Evolutionary conservation across 1,140 invertebrate species (phyloP), one percentile per base, ranked within the genome.

Genomic region (Nebria ingens): DNA sequence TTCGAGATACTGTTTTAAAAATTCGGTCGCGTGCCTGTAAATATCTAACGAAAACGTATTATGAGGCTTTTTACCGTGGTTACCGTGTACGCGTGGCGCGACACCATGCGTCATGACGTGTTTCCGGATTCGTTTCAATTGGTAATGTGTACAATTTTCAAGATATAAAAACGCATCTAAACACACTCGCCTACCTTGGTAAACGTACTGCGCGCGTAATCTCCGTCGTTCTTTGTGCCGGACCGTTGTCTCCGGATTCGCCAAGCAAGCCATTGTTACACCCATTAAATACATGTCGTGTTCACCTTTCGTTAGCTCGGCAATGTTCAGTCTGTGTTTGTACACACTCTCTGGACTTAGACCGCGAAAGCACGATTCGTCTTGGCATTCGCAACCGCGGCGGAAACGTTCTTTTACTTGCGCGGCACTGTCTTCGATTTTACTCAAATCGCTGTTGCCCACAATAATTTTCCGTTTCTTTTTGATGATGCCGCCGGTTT

Each of bases 141-240:
- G 85, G 70, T 88, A 88, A 67, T 85, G 83, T 2, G 85, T 88
- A 57, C 85, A 86, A 71, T 89, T 88, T 65, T 88, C 86, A 34
- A 89, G 70, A 68, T 87, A 89, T 21, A 88, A 71, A 65, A 88
- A 88, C 21, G 86, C 85, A 64, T 87, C 85, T 25, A 89, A 66
- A 64, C 86, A 89, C 15, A 89, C 85, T 62, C 84, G 76, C 55
- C 84, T 76, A 1, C 85, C 85, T 64, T 87, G 82, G 69, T 82
- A 87, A 13, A 86, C 83, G 65, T 89, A 88, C 51, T 84, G 83
- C 0, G 85, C 81, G 55, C 85, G 71, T 38, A 87, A 69, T 67
- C 86, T 75, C 68, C 83, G 78, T 52, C 85, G 71, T 59, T 87
- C 84, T 61, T 84, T 86, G 56, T 84, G 82, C 12, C 84, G 73